These are phyloP conservation scores for Pentamera pediparva DNA, from an alignment of 53 echinoderm and acorn worm genomes.

Conservation along the genomic window DNA sequence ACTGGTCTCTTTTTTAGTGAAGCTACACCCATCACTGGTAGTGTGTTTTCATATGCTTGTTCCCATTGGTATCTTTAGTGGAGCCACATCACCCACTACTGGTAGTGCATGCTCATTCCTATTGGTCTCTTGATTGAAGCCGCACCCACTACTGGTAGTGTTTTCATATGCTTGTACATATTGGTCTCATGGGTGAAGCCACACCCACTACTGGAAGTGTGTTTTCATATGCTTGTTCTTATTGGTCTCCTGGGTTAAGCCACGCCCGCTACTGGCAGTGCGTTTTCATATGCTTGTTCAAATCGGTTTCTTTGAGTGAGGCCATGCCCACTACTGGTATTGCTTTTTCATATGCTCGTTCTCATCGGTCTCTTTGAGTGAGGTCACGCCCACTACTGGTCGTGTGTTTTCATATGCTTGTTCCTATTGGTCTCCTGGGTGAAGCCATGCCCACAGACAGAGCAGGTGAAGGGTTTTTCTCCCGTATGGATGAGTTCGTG, in stretches of 20 bases:
- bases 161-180: neutral
- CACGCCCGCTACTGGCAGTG: too few species aligned
- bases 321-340: neutral
- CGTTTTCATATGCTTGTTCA: too few species aligned
- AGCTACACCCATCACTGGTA: too few species aligned
- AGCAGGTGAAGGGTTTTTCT: slow-evolving; percentile 22
- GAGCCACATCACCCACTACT: neutral
- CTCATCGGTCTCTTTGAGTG: neutral
- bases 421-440: neutral
- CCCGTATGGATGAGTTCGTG: slow-evolving; percentile 9
- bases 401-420: neutral
- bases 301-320: neutral
- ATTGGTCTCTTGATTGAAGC: neutral
- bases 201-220: too few species aligned
- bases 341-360: slow-evolving; percentile 1
- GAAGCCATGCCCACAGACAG: slow-evolving; percentile 7
- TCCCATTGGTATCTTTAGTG: neutral
- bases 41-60: too few species aligned
- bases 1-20: neutral
- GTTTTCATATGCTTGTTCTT: too few species aligned
- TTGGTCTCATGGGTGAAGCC: neutral
- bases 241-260: neutral
- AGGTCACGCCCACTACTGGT: neutral
- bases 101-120: too few species aligned
- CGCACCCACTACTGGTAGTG: neutral